Conservation (phyloP, 1,140 invertebrate genomes). For the Bombus confusus region DNA sequence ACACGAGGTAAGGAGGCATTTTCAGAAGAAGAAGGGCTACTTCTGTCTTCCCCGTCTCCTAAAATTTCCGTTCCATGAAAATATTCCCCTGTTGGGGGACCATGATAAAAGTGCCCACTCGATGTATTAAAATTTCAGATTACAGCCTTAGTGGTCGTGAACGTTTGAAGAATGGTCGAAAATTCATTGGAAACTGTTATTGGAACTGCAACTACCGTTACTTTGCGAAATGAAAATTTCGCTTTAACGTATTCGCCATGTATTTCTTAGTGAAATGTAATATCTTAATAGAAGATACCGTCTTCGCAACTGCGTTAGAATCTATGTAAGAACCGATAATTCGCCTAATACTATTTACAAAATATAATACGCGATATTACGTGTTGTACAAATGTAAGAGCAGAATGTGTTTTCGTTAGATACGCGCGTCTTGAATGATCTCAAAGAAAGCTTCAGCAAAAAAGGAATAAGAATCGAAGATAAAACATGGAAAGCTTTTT, state of each 20-base stretch:
- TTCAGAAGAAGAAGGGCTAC: background rate
- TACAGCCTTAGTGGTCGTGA: background rate
- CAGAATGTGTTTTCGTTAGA: no score
- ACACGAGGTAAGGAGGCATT: background rate
- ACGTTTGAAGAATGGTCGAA: background rate
- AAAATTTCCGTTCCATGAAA: constrained; percentile 18
- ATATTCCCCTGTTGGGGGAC: background rate
- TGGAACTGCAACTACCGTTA: background rate
- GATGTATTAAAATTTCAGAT: constrained; percentile 5
- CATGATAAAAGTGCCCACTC: no score
- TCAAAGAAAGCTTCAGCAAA: no score
- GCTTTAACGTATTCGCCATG: background rate
- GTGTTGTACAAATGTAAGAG: no score
- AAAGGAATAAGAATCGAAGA: no score
- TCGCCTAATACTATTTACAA: no score
- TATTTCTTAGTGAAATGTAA: background rate
- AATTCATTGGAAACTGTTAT: background rate
- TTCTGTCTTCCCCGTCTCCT: background rate
- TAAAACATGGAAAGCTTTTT: no score
- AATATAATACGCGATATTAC: no score
- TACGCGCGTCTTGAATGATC: no score
- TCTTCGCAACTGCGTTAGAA: no score
- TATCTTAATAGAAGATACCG: no score
- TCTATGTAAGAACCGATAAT: no score
- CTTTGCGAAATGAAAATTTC: background rate